Base-by-base conservation (phyloP, 2,888 invertebrate genomes). In the Ochropacha duplaris region DNA sequence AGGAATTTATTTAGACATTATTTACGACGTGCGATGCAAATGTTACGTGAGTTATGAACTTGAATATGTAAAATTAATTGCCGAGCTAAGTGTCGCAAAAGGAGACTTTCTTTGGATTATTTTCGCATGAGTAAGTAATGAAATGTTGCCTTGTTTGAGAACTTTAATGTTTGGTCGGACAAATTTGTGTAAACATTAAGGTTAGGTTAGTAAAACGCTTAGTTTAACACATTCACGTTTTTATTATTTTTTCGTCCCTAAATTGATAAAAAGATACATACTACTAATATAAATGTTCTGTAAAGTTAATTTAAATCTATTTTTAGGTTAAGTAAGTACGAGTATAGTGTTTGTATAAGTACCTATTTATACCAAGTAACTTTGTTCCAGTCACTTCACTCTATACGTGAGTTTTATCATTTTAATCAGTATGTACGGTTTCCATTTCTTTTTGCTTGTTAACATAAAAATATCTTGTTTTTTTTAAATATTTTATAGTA, bases 21-120 rank as follows among this genome's bases (percentile, higher is more conserved):
- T 90, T 88, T 86, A 88, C 85, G 84, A 78, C 74, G 76, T 76
- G 78, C 76, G 69, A 81, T 78, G 79, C 79, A 74, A 78, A 81
- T 81, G 81, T 87, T 79, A 82, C 83, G 83, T 84, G 88, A 87
- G 74, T 86, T 88, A 90, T 89, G 86, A 87, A 91, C 90, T 90
- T 84, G 79, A 80, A 84, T 86, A 86, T 81, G 83, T 86, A 71
- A 80, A 87, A 88, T 88, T 90, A 90, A 91, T 90, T 83, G 83
- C 83, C 55, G 65, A 57, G 78, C 78, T 79, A 81, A 86, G 87
- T 86, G 86, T 86, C 80, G 72, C 79, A 62, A 57, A 69, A 65
- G 69, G 69, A 74, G 73, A 66, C 70, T 63, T 71, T 79, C 68
- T 84, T 90, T 86, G 90, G 91, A 90, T 90, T 89, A 81, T 87